phyloP scores from a whole-genome alignment of 1,140 invertebrate species.

The Diorhabda sublineata region DNA sequence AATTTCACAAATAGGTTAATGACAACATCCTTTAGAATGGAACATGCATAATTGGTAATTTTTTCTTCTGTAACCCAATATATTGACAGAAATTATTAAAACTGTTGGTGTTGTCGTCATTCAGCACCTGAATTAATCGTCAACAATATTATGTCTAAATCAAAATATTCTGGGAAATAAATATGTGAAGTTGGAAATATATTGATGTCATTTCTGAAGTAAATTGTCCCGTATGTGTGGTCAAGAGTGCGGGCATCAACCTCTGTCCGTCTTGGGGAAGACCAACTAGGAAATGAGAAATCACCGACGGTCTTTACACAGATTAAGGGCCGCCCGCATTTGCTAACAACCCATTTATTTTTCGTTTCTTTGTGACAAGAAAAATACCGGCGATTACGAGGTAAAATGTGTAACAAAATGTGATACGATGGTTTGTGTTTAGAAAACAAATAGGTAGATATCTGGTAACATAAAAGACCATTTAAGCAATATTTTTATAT shows the following conservation, averaged over 20 bases:
- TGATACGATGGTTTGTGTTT: constrained; percentile 9
- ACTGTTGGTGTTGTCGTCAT: too few relatives aligned
- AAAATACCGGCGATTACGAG: constrained; percentile 16
- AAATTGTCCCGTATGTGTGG: constrained; percentile 16
- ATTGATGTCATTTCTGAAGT: background rate
- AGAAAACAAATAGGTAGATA: background rate
- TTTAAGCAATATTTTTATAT: too few relatives aligned
- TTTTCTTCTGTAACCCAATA: too few relatives aligned
- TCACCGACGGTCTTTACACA: constrained; percentile 16
- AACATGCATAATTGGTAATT: too few relatives aligned
- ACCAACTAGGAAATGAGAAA: constrained; percentile 11
- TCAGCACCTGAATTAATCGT: too few relatives aligned
- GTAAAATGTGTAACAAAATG: constrained; percentile 16
- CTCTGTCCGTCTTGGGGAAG: background rate
- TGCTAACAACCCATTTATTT: constrained; percentile 22
- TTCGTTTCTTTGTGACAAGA: constrained; percentile 19
- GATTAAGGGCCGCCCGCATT: constrained; percentile 19
- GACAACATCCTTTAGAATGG: too few relatives aligned
- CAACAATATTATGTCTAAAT: too few relatives aligned
- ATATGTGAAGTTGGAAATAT: background rate
- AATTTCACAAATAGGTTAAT: too few relatives aligned
- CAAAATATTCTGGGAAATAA: too few relatives aligned
- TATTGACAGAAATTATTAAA: too few relatives aligned
- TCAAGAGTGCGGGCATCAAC: constrained; percentile 18
- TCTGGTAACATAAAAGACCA: too few relatives aligned